Evolutionary conservation across 1,140 invertebrate genomes (phyloP).

Genomic region (Rhyacophila brunnea): DNA sequence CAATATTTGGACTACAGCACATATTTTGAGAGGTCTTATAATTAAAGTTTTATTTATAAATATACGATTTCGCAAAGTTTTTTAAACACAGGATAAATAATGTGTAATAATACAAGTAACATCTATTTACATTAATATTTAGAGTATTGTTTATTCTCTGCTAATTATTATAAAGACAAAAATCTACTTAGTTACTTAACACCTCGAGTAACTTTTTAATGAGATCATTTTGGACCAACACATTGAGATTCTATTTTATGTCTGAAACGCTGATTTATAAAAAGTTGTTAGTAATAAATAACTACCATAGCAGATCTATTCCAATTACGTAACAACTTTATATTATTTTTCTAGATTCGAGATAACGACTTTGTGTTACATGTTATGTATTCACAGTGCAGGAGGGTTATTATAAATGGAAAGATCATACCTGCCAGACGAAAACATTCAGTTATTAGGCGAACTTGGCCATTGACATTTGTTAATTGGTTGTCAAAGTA

Average conservation of each 20-base stretch:
- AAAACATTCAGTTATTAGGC: too few species aligned
- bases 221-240: constrained; percentile 32
- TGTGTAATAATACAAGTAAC: neutral
- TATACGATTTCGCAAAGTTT: neutral
- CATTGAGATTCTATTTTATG: constrained; percentile 16
- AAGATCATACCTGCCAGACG: too few species aligned
- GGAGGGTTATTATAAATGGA: too few species aligned
- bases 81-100: too few species aligned
- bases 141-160: neutral
- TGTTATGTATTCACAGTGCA: too few species aligned
- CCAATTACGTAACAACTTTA: too few species aligned
- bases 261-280: neutral
- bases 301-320: too few species aligned
- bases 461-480: too few species aligned
- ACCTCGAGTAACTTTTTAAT: constrained; percentile 12
- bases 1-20: constrained; percentile 17
- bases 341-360: too few species aligned
- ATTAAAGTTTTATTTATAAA: neutral
- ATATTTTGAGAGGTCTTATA: neutral
- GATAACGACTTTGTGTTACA: too few species aligned
- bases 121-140: neutral
- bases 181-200: neutral
- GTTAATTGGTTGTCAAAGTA: too few species aligned
- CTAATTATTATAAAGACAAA: neutral
- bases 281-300: too few species aligned